Percentiles rank a stretch among this genome's conserved stretches.
These are phyloP conservation scores for Acridotheres tristis DNA, from an alignment of 2,797 vertebrate species.

Conservation along the genomic window DNA sequence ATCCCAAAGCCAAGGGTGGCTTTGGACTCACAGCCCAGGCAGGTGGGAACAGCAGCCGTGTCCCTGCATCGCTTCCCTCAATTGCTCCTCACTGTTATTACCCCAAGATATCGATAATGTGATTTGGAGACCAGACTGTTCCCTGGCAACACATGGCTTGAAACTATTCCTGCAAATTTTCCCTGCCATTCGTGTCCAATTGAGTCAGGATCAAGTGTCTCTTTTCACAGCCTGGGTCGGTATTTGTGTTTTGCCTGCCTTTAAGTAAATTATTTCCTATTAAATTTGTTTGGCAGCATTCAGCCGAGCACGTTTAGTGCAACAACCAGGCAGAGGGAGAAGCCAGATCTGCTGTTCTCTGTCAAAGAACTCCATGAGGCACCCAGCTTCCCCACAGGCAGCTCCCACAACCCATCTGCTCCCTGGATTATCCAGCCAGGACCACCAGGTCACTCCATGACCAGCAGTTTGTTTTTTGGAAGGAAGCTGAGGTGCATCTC, in stretches of 20 bases:
- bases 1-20: background rate
- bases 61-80: conserved; percentile 28
- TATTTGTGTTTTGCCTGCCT: conserved; percentile 33
- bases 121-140: conserved; percentile 50
- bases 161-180: conserved; percentile 60
- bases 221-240: conserved; percentile 4
- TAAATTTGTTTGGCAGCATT: background rate
- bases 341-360: background rate
- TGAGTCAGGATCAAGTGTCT: conserved; percentile 61
- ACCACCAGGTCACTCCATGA: background rate
- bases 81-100: conserved; percentile 3
- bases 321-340: background rate
- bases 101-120: conserved; percentile 55
- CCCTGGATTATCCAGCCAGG: background rate
- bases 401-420: background rate
- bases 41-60: background rate
- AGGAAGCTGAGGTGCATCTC: background rate
- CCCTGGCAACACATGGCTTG: conserved; percentile 68
- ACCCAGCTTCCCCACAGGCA: rapidly evolving
- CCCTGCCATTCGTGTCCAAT: conserved; percentile 51
- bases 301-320: background rate
- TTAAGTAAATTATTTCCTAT: conserved; percentile 25
- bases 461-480: rapidly evolving
- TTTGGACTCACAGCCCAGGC: background rate
- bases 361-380: background rate